These are phyloP conservation scores for Halcyon senegalensis DNA, from an alignment of 2,113 vertebrate species.

Conservation along the genomic window DNA sequence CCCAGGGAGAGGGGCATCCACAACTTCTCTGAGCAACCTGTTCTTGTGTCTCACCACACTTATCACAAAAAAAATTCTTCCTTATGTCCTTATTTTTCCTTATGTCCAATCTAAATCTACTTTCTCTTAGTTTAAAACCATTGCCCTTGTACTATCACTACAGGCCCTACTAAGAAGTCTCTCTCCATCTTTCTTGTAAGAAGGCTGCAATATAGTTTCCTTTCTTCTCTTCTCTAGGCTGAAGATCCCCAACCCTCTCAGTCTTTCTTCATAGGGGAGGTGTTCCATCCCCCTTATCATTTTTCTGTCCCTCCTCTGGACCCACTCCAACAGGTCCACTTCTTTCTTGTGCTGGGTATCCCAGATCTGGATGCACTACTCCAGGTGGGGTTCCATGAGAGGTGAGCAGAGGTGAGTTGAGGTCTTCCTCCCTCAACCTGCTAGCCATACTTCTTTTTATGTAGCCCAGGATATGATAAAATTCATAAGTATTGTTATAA, in stretches of 20 bases:
- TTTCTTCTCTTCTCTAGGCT: background rate
- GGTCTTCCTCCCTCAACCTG: fast-evolving
- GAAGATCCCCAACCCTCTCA: background rate
- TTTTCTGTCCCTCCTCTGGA: background rate
- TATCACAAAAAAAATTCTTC: fast-evolving
- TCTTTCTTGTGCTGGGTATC: background rate
- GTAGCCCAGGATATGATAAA: background rate
- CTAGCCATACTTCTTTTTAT: background rate
- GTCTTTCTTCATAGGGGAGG: background rate
- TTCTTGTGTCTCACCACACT: background rate
- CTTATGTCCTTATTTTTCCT: background rate
- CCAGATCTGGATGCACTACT: background rate
- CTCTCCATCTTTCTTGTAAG: background rate
- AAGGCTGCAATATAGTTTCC: background rate
- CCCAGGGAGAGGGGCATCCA: fast-evolving
- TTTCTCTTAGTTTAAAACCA: background rate
- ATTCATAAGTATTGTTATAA: background rate
- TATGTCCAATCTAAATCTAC: background rate
- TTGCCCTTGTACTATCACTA: background rate
- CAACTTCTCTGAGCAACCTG: background rate
- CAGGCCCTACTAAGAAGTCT: background rate
- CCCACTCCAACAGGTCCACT: background rate
- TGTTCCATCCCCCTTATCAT: background rate
- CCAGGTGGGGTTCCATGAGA: background rate
- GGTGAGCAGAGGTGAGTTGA: fast-evolving